Evolutionary conservation across 2,888 invertebrate species (phyloP), one percentile per base, ranked within the genome.

Genomic region (Barypeithes pellucidus): DNA sequence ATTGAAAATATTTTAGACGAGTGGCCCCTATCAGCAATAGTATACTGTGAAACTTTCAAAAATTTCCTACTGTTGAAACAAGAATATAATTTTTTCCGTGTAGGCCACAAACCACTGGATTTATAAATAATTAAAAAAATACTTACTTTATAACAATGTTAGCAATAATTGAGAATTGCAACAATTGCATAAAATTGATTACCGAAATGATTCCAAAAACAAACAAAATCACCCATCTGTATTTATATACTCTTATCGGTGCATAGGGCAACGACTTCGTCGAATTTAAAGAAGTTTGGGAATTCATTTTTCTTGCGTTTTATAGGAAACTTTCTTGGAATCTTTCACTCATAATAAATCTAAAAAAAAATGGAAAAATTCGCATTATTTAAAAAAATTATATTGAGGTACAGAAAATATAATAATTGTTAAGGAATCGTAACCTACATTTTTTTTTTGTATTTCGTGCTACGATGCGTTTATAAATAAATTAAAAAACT

Each of bases 111-210:
- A 33, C 33, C 33, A 33, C 8, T 33, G 33, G 4, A 33, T 8
- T 33, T n/a, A n/a, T n/a, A n/a, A n/a, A n/a, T n/a, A n/a, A n/a
- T n/a, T n/a, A n/a, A 54, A 24, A 52, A 29, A 22, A 9, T 70
- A 80, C 83, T 82, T 78, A 83, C 84, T 79, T 91, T 80, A 87
- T 88, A 52, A 97, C 89, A 72, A 95, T 90, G 84, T 96, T 93
- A 78, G 93, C 91, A 77, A 98, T 96, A 83, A 97, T 97, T 83
- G 95, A 93, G 88, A 95, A 95, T 87, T 97, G 95, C 81, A 97
- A 94, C 95, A 97, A 97, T 85, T 98, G 98, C 89, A 96, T 92
- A 69, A 96, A 92, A 85, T 97, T 98, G 69, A 94, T 92, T 70
- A 95, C 92, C 16, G 97, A 96, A 84, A 94, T 94, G 52, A 94